These are phyloP conservation scores for Frieseomelitta varia DNA, from an alignment of 1,140 invertebrate genomes.

Conservation along the genomic window DNA sequence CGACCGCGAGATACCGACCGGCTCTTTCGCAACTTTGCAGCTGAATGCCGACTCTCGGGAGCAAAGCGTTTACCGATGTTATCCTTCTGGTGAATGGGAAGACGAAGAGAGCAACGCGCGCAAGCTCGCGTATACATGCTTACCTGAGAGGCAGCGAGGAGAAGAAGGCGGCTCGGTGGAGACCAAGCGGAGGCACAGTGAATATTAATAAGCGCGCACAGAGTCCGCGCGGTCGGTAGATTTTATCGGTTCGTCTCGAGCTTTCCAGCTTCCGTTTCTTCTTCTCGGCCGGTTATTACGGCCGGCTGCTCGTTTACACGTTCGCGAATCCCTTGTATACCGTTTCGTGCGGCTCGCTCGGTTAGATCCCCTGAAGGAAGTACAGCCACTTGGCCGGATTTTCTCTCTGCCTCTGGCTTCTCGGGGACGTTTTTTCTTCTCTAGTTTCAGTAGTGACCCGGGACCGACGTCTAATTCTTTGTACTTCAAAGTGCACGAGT, in stretches of 20 bases:
- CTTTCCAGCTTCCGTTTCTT: conserved; percentile 62
- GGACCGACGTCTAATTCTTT: conserved; percentile 29
- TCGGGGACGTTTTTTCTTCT: not conserved
- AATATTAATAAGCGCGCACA: conserved; percentile 70
- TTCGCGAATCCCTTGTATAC: conserved; percentile 44
- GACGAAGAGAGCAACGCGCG: conserved; percentile 32
- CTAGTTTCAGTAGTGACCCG: not conserved
- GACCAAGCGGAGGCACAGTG: conserved; percentile 59
- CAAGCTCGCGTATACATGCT: not conserved
- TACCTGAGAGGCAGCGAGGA: conserved; percentile 23
- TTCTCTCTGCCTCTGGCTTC: conserved; percentile 31
- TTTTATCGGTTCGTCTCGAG: conserved; percentile 67
- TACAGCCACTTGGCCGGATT: conserved; percentile 55
- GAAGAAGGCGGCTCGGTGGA: conserved; percentile 13
- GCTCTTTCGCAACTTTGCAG: conserved; percentile 45
- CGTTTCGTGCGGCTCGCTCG: conserved; percentile 33
- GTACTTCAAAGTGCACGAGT: not conserved
- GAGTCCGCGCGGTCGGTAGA: conserved; percentile 61
- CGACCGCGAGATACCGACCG: conserved; percentile 12
- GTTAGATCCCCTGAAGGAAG: conserved; percentile 41
- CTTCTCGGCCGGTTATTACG: conserved; percentile 53
- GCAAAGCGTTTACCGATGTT: conserved; percentile 67
- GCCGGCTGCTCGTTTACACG: conserved; percentile 58
- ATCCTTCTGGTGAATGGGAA: conserved; percentile 55
- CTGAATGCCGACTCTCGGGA: conserved; percentile 37